Conservation (phyloP, 2,888 invertebrate genomes). For the Tetramorium bicarinatum region DNA sequence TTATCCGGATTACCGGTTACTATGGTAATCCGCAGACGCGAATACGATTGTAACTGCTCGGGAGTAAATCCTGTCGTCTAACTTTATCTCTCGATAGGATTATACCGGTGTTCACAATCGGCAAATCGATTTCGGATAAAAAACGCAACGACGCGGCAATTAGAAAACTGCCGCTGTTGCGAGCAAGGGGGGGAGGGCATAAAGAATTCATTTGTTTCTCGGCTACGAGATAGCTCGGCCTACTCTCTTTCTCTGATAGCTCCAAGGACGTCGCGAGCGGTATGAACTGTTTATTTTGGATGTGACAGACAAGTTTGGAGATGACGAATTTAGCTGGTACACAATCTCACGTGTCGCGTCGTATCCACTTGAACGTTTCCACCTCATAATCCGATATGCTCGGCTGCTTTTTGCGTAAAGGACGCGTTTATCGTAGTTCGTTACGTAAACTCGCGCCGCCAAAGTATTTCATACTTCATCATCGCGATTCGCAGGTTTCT, state of each 20-base stretch:
- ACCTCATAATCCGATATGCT: constrained; percentile 9
- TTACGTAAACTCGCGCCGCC: constrained; percentile 28
- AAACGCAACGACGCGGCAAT: neutral
- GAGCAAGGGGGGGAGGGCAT: neutral
- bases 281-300: constrained; percentile 36
- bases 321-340: constrained; percentile 6
- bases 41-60: constrained; percentile 11
- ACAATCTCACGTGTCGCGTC: neutral
- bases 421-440: constrained; percentile 29
- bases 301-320: constrained; percentile 22
- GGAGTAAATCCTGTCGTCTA: constrained; percentile 13
- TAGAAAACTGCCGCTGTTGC: neutral
- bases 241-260: neutral
- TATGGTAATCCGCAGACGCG: constrained; percentile 29
- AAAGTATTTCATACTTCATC: constrained; percentile 15
- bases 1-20: constrained; percentile 46
- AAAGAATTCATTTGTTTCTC: neutral
- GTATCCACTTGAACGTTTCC: neutral
- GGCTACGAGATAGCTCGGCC: neutral
- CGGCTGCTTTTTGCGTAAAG: neutral
- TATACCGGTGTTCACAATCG: neutral
- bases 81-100: constrained; percentile 15
- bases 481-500: constrained; percentile 27
- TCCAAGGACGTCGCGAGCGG: neutral
- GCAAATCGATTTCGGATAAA: constrained; percentile 24